Conservation (phyloP, 2,113 vertebrate species). For the Emydocephalus ijimae region DNA sequence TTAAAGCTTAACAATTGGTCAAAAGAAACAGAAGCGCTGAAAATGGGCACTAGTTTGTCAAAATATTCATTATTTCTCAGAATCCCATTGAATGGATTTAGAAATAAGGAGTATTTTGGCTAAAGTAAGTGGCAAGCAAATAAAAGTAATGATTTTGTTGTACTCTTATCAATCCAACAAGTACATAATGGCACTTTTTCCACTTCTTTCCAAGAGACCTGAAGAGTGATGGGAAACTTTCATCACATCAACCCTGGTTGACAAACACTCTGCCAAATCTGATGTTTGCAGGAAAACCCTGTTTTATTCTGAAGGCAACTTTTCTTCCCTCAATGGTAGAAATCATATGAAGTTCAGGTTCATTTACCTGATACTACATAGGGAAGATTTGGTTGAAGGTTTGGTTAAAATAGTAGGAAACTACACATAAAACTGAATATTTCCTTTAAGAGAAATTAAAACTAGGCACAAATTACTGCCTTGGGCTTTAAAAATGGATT, state of each 20-base stretch:
- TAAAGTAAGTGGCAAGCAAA: background rate
- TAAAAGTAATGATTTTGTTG: background rate
- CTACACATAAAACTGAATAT: background rate
- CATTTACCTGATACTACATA: background rate
- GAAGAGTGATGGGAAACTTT: background rate
- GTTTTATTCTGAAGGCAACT: background rate
- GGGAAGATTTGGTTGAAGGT: background rate
- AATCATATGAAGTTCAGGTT: background rate
- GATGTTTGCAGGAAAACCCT: background rate
- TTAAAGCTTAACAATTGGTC: background rate
- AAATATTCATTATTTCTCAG: background rate
- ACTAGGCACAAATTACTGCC: background rate
- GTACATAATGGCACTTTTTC: background rate
- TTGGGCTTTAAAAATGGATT: background rate
- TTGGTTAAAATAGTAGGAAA: background rate
- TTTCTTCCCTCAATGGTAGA: background rate
- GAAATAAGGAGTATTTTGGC: background rate
- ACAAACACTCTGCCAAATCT: background rate
- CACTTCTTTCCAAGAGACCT: background rate
- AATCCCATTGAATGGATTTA: background rate
- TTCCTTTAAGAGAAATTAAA: background rate
- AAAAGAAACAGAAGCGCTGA: background rate
- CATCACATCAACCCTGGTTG: background rate
- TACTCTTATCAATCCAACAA: background rate
- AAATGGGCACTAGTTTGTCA: background rate